Evolutionary conservation across 2,888 invertebrate species (phyloP), one percentile per base, ranked within the genome.

Genomic region (Philereme vetulata): DNA sequence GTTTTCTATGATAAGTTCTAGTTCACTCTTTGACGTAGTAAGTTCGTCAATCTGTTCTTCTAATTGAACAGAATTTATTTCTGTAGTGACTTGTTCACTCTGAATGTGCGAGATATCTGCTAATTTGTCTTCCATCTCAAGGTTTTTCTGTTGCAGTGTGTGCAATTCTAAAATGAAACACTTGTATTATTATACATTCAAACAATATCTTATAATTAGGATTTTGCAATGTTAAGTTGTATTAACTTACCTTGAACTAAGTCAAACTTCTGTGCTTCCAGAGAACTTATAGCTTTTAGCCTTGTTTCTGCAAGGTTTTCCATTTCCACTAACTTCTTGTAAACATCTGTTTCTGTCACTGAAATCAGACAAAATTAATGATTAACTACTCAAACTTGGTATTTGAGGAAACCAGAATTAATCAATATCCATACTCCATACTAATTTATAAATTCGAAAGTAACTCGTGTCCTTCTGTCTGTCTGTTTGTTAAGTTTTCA

Each of bases 1-100:
- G 48, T 89, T 84, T 56, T 93, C 88, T 58, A 93, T 87, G 56
- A 94, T 89, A 51, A 88, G 78, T 74, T 90, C 83, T 35, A 94
- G 71, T 70, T 90, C 87, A 67, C 87, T 87, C 70, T 93, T 93
- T 62, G 93, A 88, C 38, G 85, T 85, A 65, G 89, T 87, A 4
- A 95, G 75, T 57, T 91, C 84, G 73, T 94, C 95, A 49, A 96
- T 86, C 80, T 96, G 95, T 81, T 97, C 97, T 82, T 97, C 97
- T 62, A 96, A 83, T 73, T 96, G 95, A 42, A 96, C 95, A 5
- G 95, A 94, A 70, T 94, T 95, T 77, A 97, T 95, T 90, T 97
- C 96, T 1, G 96, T 94, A 34, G 94, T 94, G n/a, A 97, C 96
- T 77, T 95, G 94, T 55, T 93, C 93, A 84, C 93, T 95, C 82